Evolutionary conservation across 2,113 vertebrate genomes (phyloP).

Genomic region (Chunga burmeisteri): DNA sequence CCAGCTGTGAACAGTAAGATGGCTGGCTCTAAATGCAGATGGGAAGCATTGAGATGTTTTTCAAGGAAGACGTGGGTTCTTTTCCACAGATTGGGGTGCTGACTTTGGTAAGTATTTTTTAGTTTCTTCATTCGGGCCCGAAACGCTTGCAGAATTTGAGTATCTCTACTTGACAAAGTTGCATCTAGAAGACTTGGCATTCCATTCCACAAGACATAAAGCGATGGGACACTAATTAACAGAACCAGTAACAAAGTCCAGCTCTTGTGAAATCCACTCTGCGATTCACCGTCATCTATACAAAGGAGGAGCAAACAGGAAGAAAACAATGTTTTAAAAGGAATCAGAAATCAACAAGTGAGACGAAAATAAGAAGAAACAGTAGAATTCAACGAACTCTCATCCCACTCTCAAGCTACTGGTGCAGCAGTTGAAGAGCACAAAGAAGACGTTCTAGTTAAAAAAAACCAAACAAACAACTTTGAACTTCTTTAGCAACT

Average conservation of each 20-base stretch:
- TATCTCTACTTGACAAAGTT: not conserved
- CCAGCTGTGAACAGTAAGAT: conserved; percentile 89
- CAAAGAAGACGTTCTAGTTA: not conserved
- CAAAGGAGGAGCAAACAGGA: not conserved
- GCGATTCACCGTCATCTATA: not conserved
- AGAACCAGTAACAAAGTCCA: not conserved
- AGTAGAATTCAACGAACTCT: not conserved
- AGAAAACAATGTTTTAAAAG: not conserved
- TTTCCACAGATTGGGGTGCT: conserved; percentile 84
- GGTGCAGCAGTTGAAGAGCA: not conserved
- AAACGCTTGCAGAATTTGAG: conserved; percentile 62
- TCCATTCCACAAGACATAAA: not conserved
- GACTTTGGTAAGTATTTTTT: conserved; percentile 76
- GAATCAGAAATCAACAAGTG: not conserved
- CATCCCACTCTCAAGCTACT: not conserved
- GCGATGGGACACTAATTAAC: not conserved
- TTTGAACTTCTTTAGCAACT: not conserved
- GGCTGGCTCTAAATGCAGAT: conserved; percentile 78
- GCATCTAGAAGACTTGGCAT: not conserved
- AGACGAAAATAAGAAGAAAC: not conserved
- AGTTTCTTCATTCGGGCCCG: conserved; percentile 72
- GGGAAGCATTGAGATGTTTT: conserved; percentile 77
- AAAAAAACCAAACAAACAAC: not conserved
- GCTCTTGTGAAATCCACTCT: not conserved
- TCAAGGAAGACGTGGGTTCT: conserved; percentile 79